Percentiles rank a stretch among this genome's conserved stretches.
phyloP scores from a whole-genome alignment of 2,113 vertebrate species.

The Leptodactylus fuscus region DNA sequence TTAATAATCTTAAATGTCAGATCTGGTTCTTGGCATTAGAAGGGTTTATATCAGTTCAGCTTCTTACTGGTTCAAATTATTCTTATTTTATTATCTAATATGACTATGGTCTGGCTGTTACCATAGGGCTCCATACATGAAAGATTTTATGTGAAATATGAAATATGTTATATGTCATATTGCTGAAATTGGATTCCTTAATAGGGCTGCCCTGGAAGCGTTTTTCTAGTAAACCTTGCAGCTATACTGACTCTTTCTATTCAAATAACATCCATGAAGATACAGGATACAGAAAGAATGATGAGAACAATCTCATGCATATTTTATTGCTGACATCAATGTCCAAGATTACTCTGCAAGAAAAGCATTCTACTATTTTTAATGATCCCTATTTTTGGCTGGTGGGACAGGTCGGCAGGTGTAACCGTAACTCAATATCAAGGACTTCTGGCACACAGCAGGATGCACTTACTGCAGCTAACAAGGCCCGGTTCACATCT shows the following conservation, averaged over 20 bases:
- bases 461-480: no score
- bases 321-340: background rate
- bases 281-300: background rate
- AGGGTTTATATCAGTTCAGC: slow-evolving; percentile 67
- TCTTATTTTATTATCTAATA: slow-evolving; percentile 65
- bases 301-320: background rate
- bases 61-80: slow-evolving; percentile 69
- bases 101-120: slow-evolving; percentile 63
- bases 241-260: background rate
- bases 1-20: slow-evolving; percentile 70
- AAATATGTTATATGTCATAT: background rate
- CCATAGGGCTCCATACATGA: slow-evolving; percentile 67
- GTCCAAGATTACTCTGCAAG: background rate
- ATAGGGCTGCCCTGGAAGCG: background rate
- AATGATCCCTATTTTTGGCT: no score
- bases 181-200: background rate
- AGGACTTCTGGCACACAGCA: no score
- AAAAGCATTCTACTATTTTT: no score
- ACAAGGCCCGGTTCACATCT: no score
- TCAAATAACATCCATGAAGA: background rate
- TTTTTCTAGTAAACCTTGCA: background rate
- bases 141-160: slow-evolving; percentile 50
- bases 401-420: no score
- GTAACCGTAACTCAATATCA: no score
- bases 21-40: slow-evolving; percentile 66